A percentile compares a stretch with the other conserved stretches of the same genome.
Evolutionary conservation across 1,140 invertebrate species (phyloP).

Genomic region (Pomacea maculata): DNA sequence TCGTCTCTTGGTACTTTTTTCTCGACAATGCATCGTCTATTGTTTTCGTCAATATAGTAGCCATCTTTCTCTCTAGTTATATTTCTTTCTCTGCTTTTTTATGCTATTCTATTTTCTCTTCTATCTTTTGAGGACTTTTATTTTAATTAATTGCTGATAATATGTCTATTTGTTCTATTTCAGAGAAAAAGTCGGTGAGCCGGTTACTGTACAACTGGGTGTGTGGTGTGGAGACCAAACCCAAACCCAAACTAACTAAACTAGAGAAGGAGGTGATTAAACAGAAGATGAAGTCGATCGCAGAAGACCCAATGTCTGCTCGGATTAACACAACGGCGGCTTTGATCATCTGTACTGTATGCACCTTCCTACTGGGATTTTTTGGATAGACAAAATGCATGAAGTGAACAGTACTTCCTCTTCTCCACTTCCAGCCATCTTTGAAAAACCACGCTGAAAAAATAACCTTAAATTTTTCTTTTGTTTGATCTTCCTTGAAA

Average conservation of each 20-base stretch:
- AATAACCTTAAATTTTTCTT: no score
- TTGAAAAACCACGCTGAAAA: no score
- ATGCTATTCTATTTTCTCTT: background rate
- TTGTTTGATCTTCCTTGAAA: no score
- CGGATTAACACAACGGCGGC: constrained; percentile 37
- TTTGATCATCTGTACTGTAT: constrained; percentile 27
- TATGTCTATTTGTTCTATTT: background rate
- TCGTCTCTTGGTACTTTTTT: no score
- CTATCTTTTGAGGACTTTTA: background rate
- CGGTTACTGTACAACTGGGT: constrained; percentile 42
- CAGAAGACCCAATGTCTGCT: constrained; percentile 31
- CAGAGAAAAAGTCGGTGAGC: constrained; percentile 16
- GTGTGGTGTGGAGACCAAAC: constrained; percentile 43
- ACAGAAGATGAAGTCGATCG: constrained; percentile 46
- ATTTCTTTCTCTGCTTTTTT: background rate
- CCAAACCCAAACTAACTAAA: constrained; percentile 34
- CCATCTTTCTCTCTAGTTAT: background rate
- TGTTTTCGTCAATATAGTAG: background rate
- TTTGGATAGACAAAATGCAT: constrained; percentile 16
- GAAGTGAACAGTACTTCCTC: no score
- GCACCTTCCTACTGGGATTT: constrained; percentile 48
- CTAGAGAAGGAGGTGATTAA: constrained; percentile 37
- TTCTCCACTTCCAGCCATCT: no score
- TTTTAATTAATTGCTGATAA: no score
- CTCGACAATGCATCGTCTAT: background rate